phyloP scores from a whole-genome alignment of 1,140 invertebrate species.

The Drusus annulatus region DNA sequence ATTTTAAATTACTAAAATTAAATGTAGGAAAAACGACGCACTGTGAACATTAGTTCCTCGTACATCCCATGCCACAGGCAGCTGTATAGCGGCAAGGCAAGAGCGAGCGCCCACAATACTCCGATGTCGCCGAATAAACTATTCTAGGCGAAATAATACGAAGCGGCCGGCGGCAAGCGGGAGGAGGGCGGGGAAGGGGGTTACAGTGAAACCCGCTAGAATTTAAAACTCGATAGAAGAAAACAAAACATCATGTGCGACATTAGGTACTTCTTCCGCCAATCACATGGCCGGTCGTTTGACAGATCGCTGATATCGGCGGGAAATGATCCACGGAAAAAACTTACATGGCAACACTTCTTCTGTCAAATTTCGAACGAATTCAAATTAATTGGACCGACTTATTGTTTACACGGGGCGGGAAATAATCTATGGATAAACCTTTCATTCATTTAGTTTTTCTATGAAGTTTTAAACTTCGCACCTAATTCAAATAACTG shows the following conservation, averaged over 20 bases:
- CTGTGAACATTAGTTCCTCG: conserved; percentile 3
- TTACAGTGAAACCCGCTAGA: conserved; percentile 57
- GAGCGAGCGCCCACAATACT: conserved; percentile 44
- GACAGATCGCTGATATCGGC: conserved; percentile 54
- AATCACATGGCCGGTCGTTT: conserved; percentile 54
- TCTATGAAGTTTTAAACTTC: no score
- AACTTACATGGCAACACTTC: background rate
- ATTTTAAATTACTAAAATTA: no score
- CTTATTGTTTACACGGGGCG: no score
- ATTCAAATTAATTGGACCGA: background rate
- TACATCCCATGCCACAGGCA: conserved; percentile 36
- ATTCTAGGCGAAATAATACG: conserved; percentile 47
- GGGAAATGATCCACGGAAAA: conserved; percentile 39
- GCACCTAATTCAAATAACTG: no score
- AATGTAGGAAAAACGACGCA: background rate
- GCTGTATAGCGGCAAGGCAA: conserved; percentile 35
- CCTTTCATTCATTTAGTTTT: no score
- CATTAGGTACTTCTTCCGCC: conserved; percentile 44
- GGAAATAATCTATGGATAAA: no score
- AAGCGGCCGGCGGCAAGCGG: background rate
- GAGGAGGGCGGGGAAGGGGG: conserved; percentile 25
- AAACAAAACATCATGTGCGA: conserved; percentile 59
- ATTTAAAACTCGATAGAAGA: conserved; percentile 59
- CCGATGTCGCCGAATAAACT: conserved; percentile 48
- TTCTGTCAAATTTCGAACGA: conserved; percentile 35